These are phyloP conservation scores for Epicampocera succincta DNA, from an alignment of 2,888 invertebrate genomes.

Conservation along the genomic window DNA sequence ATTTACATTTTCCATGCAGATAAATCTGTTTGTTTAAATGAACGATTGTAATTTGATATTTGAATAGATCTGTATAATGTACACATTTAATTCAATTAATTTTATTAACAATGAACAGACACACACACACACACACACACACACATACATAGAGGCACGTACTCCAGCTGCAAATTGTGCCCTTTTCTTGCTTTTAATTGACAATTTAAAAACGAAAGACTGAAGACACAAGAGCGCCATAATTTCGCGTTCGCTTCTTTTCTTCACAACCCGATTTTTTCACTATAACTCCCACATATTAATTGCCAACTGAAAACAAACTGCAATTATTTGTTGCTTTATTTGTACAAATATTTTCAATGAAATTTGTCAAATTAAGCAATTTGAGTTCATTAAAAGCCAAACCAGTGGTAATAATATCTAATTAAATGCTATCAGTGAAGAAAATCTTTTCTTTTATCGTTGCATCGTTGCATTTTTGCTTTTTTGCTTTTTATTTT, in stretches of 20 bases:
- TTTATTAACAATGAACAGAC: slow-evolving; percentile 6
- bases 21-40: no score
- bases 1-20: no score
- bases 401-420: slow-evolving; percentile 8
- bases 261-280: neutral
- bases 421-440: slow-evolving; percentile 25
- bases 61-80: slow-evolving; percentile 1
- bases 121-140: no score
- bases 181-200: slow-evolving; percentile 24
- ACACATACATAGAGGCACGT: no score
- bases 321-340: neutral
- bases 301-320: neutral
- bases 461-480: no score
- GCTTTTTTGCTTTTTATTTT: neutral
- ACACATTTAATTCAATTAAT: slow-evolving; percentile 18
- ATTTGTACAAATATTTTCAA: neutral
- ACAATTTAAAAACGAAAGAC: slow-evolving; percentile 50
- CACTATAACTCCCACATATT: slow-evolving; percentile 18
- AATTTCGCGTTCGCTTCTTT: neutral
- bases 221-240: slow-evolving; percentile 36
- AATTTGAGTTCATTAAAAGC: slow-evolving; percentile 28
- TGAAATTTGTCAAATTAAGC: slow-evolving; percentile 45
- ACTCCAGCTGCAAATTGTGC: slow-evolving; percentile 28
- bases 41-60: neutral
- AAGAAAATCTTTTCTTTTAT: slow-evolving; percentile 27